Percentiles rank a stretch among this genome's conserved stretches.
Evolutionary conservation across 2,888 invertebrate species (phyloP).

Genomic region (Perizoma flavofasciatum): DNA sequence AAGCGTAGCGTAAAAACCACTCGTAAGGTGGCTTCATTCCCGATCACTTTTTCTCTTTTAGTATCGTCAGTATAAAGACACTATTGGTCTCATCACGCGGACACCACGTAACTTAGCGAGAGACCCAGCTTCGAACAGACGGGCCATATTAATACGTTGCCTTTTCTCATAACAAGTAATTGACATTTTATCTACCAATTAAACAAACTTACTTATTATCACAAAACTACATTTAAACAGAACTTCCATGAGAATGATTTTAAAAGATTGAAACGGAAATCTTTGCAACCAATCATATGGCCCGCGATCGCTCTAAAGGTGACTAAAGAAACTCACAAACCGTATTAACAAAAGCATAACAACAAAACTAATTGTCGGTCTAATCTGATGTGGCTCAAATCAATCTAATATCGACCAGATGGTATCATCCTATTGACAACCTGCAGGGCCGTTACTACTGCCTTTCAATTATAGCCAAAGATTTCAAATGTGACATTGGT

Average conservation of each 20-base stretch:
- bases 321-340: slow-evolving; percentile 72
- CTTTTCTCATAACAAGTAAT: slow-evolving; percentile 35
- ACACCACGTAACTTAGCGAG: slow-evolving; percentile 29
- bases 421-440: slow-evolving; percentile 73
- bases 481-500: slow-evolving; percentile 3
- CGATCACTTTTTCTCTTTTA: too few relatives aligned
- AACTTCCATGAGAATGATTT: slow-evolving; percentile 22
- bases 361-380: slow-evolving; percentile 78
- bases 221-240: slow-evolving; percentile 27
- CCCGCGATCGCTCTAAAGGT: slow-evolving; percentile 66
- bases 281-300: slow-evolving; percentile 43
- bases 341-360: slow-evolving; percentile 68
- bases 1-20: too few relatives aligned
- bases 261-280: slow-evolving; percentile 23
- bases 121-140: slow-evolving; percentile 50
- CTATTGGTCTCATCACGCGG: slow-evolving; percentile 8
- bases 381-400: slow-evolving; percentile 76
- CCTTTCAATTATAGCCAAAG: slow-evolving; percentile 40
- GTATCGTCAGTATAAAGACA: not conserved
- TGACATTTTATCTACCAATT: slow-evolving; percentile 36
- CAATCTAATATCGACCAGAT: slow-evolving; percentile 82
- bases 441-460: slow-evolving; percentile 49
- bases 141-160: slow-evolving; percentile 52
- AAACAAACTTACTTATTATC: slow-evolving; percentile 33
- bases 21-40: too few relatives aligned